Evolutionary conservation across 2,113 vertebrate species (phyloP), one percentile per base, ranked within the genome.

Genomic region (Martes martes): DNA sequence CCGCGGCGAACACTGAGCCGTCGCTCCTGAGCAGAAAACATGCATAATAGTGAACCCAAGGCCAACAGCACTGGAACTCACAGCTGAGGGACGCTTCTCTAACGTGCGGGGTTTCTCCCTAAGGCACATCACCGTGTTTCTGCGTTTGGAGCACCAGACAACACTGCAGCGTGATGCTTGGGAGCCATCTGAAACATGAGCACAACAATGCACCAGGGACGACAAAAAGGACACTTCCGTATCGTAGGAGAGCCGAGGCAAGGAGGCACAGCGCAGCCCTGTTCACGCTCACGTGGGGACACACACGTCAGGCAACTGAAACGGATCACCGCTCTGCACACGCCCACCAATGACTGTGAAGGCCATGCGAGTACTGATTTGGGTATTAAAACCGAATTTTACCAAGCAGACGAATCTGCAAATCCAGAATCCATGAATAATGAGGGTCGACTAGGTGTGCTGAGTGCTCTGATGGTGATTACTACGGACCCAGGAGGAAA

Each of bases 141-240:
- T 7, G 57, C 6, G 6, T 10, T 1, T 19, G 81, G 24, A 11
- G 24, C 9, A 31, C 9, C 1, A 10, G 55, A 28, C 31, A 18
- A 24, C 4, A 6, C 24, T 42, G 36, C 14, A 28, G 55, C n/a
- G 6, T 8, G 7, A 11, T 0, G 4, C 1, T 6, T 18, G 57
- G 11, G 10, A 13, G 16, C 52, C 33, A 7, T 45, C 2, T 84
- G 6, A 84, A 42, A 31, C 4, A 57, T 14, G 15, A 81, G 52
- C 19, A 81, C 52, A 36, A 36, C 36, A 26, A 36, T 26, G 21
- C 52, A 57, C 79, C 23, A 81, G 19, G 57, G 52, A 39, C 79
- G 24, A 57, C 19, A 8, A 15, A 55, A 36, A 57, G 79, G 52
- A 21, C 16, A 7, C 57, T 63, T 0, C 9, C 31, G 0, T 21